These are phyloP conservation scores for Prunella strophiata DNA, from an alignment of 2,797 vertebrate genomes.

Conservation along the genomic window DNA sequence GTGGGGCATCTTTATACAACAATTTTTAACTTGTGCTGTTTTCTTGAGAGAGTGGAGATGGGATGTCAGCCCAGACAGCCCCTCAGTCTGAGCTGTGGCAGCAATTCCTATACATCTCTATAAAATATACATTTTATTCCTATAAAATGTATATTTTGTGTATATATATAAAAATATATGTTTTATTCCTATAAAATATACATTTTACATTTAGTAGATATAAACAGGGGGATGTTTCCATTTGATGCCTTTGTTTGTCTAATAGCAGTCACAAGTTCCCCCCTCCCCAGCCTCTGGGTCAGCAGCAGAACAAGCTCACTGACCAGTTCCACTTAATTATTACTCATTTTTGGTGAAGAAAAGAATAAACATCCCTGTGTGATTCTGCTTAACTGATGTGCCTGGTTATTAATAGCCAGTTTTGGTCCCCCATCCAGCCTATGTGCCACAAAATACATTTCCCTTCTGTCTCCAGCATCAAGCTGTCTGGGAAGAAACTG, in stretches of 20 bases:
- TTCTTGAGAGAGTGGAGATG: neutral
- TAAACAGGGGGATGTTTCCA: neutral
- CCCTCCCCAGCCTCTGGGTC: neutral
- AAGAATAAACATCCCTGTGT: neutral
- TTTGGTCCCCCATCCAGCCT: neutral
- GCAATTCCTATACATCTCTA: neutral
- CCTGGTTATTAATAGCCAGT: slow-evolving; percentile 11
- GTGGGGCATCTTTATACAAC: neutral
- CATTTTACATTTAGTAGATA: neutral
- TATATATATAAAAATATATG: too few species aligned
- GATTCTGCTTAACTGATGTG: neutral
- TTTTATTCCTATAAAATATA: too few species aligned
- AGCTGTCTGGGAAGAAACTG: slow-evolving; percentile 1
- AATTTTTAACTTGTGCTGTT: neutral
- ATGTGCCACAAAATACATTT: neutral
- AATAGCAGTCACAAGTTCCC: neutral
- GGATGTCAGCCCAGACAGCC: neutral
- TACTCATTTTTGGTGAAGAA: neutral
- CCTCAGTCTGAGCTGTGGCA: neutral
- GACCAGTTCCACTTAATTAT: neutral
- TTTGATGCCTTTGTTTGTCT: neutral
- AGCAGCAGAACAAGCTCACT: neutral
- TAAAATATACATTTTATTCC: too few species aligned
- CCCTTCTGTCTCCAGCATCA: neutral
- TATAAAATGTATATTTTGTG: too few species aligned